phyloP scores from a whole-genome alignment of 2,113 vertebrate species.

The Colius striatus region DNA sequence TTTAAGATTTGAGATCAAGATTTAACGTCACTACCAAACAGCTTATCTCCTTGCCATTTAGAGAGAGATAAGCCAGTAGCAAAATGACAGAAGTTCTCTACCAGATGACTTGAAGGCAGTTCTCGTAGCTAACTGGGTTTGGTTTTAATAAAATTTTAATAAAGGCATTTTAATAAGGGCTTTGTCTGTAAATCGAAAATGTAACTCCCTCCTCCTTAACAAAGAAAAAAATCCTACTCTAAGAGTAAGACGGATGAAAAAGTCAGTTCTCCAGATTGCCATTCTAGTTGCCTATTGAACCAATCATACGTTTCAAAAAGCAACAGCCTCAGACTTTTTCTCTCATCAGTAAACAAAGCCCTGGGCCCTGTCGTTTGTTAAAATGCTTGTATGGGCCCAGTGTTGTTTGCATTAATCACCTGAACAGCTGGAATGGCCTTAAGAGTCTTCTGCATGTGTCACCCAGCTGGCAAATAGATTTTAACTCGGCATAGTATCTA shows the following conservation, averaged over 20 bases:
- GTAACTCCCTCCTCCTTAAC: neutral
- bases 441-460: neutral
- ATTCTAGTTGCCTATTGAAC: neutral
- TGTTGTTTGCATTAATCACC: neutral
- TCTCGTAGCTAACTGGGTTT: neutral
- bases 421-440: neutral
- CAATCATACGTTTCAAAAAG: neutral
- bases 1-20: neutral
- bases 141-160: neutral
- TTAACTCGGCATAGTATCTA: neutral
- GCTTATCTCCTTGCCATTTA: neutral
- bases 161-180: neutral
- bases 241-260: neutral
- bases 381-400: neutral
- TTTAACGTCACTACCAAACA: neutral
- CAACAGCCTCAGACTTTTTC: neutral
- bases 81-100: neutral
- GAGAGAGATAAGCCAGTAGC: neutral
- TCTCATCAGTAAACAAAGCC: neutral
- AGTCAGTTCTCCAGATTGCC: neutral
- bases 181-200: neutral
- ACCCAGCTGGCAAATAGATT: neutral
- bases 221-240: neutral
- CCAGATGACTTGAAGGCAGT: neutral
- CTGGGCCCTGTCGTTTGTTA: neutral